Evolutionary conservation across 2,888 invertebrate species (phyloP).

Genomic region (Melanophora roralis): DNA sequence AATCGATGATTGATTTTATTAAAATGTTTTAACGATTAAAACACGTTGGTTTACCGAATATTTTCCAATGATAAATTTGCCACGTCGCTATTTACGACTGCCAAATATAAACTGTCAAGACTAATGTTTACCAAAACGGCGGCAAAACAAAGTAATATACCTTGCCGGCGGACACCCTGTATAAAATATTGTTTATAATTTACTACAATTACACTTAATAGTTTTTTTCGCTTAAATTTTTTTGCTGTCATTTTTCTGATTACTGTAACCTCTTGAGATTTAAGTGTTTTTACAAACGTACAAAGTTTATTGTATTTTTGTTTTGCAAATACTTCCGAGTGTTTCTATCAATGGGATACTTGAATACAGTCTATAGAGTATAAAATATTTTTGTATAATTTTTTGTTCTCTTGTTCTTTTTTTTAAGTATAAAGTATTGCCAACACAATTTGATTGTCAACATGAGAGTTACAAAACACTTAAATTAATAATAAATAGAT

Average conservation of each 20-base stretch:
- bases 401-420: constrained; percentile 3
- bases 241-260: constrained; percentile 20
- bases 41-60: too few relatives aligned
- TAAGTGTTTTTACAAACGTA: constrained; percentile 42
- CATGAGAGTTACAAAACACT: constrained; percentile 59
- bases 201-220: not conserved
- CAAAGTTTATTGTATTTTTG: constrained; percentile 36
- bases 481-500: constrained; percentile 28
- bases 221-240: not conserved
- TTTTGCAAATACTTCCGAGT: constrained; percentile 48
- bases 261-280: constrained; percentile 45
- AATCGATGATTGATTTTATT: too few relatives aligned
- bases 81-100: too few relatives aligned
- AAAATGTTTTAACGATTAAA: too few relatives aligned
- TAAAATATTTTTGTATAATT: constrained; percentile 7
- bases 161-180: too few relatives aligned
- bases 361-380: constrained; percentile 33
- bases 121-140: too few relatives aligned
- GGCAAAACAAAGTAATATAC: too few relatives aligned
- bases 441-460: constrained; percentile 58
- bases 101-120: too few relatives aligned
- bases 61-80: too few relatives aligned
- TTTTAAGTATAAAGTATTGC: constrained; percentile 34
- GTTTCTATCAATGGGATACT: constrained; percentile 62
- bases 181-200: too few relatives aligned